Percentiles rank a stretch among this genome's conserved stretches.
These are phyloP conservation scores for Platyrinchus mystaceus DNA, from an alignment of 2,797 vertebrate species.

Conservation along the genomic window DNA sequence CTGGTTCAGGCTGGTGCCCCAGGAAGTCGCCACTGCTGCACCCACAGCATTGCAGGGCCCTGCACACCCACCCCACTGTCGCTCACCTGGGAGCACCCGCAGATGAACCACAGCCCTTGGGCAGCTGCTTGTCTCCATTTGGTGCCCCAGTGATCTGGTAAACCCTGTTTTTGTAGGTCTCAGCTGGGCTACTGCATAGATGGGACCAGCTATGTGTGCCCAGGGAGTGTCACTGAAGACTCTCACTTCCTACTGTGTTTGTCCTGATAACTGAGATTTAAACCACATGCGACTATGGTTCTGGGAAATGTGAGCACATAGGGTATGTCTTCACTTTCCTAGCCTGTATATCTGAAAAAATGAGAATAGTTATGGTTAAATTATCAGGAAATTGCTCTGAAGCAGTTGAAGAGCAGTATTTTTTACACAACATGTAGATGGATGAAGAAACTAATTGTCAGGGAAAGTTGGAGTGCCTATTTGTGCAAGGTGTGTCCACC, in stretches of 20 bases:
- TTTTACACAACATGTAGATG: not conserved
- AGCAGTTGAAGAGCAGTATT: not conserved
- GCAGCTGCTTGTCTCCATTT: accelerated
- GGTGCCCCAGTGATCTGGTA: accelerated
- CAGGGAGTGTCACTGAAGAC: not conserved
- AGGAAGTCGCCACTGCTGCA: not conserved
- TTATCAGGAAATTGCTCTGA: not conserved
- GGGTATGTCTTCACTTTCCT: not conserved
- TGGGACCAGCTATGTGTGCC: not conserved
- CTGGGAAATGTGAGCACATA: not conserved
- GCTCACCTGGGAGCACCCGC: accelerated
- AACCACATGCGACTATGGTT: accelerated
- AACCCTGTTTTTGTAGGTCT: not conserved
- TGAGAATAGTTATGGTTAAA: not conserved
- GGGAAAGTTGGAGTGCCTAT: not conserved
- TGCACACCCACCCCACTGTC: not conserved
- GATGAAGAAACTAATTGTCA: not conserved
- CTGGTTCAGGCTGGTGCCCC: not conserved
- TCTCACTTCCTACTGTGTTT: not conserved
- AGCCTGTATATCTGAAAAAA: not conserved
- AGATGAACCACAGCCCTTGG: accelerated
- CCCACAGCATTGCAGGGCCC: accelerated
- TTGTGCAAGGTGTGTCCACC: not conserved
- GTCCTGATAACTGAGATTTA: not conserved
- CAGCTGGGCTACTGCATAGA: not conserved